phyloP scores from a whole-genome alignment of 1,140 invertebrate species.

The Ridgeia piscesae region DNA sequence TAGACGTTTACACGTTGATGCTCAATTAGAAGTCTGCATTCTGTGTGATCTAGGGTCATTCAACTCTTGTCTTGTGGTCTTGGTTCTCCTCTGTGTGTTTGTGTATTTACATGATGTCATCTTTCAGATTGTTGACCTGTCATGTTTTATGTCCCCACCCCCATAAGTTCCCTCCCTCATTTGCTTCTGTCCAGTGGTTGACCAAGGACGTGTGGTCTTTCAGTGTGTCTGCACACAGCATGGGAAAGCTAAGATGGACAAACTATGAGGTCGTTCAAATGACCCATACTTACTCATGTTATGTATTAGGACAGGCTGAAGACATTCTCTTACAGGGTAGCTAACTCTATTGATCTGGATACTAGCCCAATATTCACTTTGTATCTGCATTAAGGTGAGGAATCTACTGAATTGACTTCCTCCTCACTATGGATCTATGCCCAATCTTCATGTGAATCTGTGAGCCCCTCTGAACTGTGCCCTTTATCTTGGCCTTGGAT shows the following conservation, averaged over 20 bases:
- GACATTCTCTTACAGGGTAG: background rate
- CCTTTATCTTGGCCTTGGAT: background rate
- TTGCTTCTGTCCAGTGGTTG: background rate
- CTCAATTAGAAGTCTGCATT: background rate
- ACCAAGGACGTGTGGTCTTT: background rate
- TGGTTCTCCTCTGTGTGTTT: no score
- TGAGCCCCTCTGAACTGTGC: background rate
- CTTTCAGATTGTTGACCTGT: background rate
- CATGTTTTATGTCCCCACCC: background rate
- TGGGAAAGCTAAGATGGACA: background rate
- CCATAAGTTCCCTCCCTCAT: background rate
- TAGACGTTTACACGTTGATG: background rate
- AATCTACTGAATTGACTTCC: no score
- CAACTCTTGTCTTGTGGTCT: no score
- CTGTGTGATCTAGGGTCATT: background rate
- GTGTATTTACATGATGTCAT: no score
- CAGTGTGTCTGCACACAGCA: background rate
- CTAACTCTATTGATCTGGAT: no score
- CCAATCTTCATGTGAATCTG: no score
- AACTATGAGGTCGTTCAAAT: background rate
- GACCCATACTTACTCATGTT: background rate
- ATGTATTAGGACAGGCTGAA: background rate
- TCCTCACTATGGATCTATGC: no score
- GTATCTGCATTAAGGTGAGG: no score
- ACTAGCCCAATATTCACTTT: no score